phyloP scores from a whole-genome alignment of 2,113 vertebrate genomes.

The Chrysemys picta region DNA sequence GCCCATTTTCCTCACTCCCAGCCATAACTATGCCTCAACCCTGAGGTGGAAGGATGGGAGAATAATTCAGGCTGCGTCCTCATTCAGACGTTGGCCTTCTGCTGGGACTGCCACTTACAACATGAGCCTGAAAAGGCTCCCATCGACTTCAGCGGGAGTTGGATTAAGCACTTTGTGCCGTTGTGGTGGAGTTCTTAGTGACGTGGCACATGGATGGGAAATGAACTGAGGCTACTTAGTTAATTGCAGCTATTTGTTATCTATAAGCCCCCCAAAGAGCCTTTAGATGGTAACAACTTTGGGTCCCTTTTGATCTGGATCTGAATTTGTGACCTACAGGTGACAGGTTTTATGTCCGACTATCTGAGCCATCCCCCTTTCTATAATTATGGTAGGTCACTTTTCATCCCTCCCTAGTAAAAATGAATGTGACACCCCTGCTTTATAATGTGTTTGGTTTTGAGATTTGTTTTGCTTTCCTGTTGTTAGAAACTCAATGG shows the following conservation, averaged over 20 bases:
- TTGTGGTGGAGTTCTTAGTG: neutral
- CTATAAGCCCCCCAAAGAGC: neutral
- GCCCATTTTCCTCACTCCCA: neutral
- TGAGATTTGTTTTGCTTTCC: neutral
- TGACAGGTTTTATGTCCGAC: neutral
- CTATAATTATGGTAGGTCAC: slow-evolving; percentile 3
- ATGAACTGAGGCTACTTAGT: neutral
- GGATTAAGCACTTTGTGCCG: slow-evolving; percentile 2
- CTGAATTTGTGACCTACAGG: neutral
- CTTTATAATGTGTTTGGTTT: neutral
- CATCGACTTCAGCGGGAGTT: neutral
- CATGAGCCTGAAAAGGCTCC: neutral
- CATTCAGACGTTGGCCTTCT: neutral
- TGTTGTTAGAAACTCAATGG: slow-evolving; percentile 18
- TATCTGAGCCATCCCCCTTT: neutral
- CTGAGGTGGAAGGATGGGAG: neutral
- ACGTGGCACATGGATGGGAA: slow-evolving; percentile 25
- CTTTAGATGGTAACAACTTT: neutral
- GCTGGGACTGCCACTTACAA: neutral
- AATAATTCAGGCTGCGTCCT: neutral
- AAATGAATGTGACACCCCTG: neutral
- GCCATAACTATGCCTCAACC: fast-evolving
- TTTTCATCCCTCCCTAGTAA: neutral
- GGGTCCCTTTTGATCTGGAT: slow-evolving; percentile 24
- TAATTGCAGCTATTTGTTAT: neutral